These are phyloP conservation scores for Chaetogeoica ovagalla DNA, from an alignment of 2,888 invertebrate species.

Conservation along the genomic window DNA sequence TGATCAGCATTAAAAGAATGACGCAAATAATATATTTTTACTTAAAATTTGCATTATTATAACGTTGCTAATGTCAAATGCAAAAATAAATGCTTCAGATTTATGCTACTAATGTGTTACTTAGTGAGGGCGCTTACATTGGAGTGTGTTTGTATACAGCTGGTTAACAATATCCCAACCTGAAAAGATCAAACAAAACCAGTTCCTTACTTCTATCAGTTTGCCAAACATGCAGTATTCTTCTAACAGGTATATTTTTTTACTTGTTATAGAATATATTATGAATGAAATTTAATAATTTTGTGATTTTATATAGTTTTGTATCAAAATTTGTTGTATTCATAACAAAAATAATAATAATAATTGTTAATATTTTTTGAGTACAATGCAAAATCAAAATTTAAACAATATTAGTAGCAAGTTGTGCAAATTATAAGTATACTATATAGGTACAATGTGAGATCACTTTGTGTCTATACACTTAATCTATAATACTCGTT, in stretches of 20 bases:
- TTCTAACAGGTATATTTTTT: conserved; percentile 40
- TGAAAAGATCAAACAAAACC: conserved; percentile 50
- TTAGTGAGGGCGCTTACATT: conserved; percentile 53
- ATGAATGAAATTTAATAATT: not conserved
- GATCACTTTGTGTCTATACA: too few relatives aligned
- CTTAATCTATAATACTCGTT: too few relatives aligned
- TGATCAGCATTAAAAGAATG: conserved; percentile 21
- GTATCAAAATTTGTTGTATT: too few relatives aligned
- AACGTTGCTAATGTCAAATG: conserved; percentile 50
- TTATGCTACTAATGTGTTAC: conserved; percentile 53
- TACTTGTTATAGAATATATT: not conserved
- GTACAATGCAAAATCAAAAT: too few relatives aligned
- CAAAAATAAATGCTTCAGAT: conserved; percentile 52
- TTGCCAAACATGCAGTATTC: conserved; percentile 46
- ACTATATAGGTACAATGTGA: too few relatives aligned
- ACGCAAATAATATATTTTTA: conserved; percentile 12
- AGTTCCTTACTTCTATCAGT: conserved; percentile 45
- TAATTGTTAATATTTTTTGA: too few relatives aligned
- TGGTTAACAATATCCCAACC: conserved; percentile 51
- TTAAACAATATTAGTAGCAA: too few relatives aligned
- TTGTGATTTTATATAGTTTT: not conserved
- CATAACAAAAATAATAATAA: too few relatives aligned
- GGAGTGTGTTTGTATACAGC: conserved; percentile 52
- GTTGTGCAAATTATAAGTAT: too few relatives aligned
- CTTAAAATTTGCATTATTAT: conserved; percentile 43